Percentiles rank a stretch among this genome's conserved stretches.
Conservation (phyloP, 2,888 invertebrate species). For the Opisthograptis luteolata region DNA sequence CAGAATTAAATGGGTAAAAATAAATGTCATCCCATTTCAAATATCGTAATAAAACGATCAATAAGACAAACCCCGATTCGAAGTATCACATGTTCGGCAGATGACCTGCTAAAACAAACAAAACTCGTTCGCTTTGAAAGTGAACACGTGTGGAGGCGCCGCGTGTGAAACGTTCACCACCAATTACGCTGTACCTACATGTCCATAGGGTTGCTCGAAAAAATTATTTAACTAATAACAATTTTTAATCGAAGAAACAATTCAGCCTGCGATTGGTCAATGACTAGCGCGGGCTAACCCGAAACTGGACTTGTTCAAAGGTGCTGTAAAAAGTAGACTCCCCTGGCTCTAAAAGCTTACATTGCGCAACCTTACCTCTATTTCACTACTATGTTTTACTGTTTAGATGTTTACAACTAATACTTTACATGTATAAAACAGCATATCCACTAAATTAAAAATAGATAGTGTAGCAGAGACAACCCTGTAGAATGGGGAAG, state of each 20-base stretch:
- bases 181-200: slow-evolving; percentile 30
- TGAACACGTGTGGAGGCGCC: slow-evolving; percentile 56
- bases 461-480: not conserved
- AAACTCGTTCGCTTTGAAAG: slow-evolving; percentile 50
- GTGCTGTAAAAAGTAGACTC: not conserved
- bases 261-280: slow-evolving; percentile 8
- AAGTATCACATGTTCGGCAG: slow-evolving; percentile 53
- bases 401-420: too few species aligned
- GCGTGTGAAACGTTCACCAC: slow-evolving; percentile 54
- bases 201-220: slow-evolving; percentile 39
- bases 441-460: too few species aligned
- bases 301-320: slow-evolving; percentile 6
- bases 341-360: too few species aligned
- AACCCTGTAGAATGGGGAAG: slow-evolving; percentile 47
- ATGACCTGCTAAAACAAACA: slow-evolving; percentile 59
- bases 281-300: slow-evolving; percentile 4
- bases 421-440: too few species aligned
- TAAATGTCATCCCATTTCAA: slow-evolving; percentile 13
- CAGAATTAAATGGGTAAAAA: slow-evolving; percentile 8
- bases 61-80: slow-evolving; percentile 20
- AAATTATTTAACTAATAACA: not conserved
- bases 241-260: not conserved
- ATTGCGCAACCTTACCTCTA: too few species aligned
- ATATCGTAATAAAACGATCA: slow-evolving; percentile 30
- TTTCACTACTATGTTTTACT: too few species aligned